Base-by-base conservation (phyloP, 2,113 vertebrate genomes). In the Suncus etruscus region DNA sequence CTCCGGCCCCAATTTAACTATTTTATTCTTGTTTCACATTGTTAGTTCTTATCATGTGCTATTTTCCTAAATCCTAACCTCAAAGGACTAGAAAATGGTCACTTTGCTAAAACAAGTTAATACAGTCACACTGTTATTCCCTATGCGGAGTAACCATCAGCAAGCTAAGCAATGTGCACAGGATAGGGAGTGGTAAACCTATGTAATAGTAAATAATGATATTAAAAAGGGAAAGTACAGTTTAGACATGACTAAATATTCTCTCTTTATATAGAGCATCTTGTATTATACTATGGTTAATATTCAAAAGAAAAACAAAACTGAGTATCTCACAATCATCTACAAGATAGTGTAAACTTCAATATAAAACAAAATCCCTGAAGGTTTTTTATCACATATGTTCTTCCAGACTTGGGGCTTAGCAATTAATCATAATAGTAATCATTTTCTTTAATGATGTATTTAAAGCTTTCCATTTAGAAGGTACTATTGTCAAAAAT, bases 261-360 rank as follows among this genome's bases (percentile, higher is more conserved):
- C 73, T 79, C 8, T 83, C 32, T 10, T 15, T 76, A 81, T 61
- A 24, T 45, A 76, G 86, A 54, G 61, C 70, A 24, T 0, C 15
- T 84, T 92, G 15, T 54, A 76, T 70, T 78, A 75, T 68, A 15
- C 58, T 69, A 5, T 70, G n/a, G 31, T 47, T 82, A 89, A 93
- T 29, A 11, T 83, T 94, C 61, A 89, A 54, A 9, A 79, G 70
- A 66, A 91, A 95, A 91, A 66, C 74, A 86, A 92, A 86, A 89
- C 68, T 87, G 92, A 92, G 14, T 29, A 81, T 47, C 51, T 90
- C 12, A 15, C n/a, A 65, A 11, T 78, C 32, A 92, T 12, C 77
- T 80, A 48, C 76, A 82, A 32, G n/a, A 80, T n/a, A 75, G 39
- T 86, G 22, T 22, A 65, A 86, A 85, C 50, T 65, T 82, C 75